Percentiles rank a stretch among this genome's conserved stretches.
These are phyloP conservation scores for Cacajao melanocephalus DNA, from an alignment of 2,797 vertebrate species.

Conservation along the genomic window DNA sequence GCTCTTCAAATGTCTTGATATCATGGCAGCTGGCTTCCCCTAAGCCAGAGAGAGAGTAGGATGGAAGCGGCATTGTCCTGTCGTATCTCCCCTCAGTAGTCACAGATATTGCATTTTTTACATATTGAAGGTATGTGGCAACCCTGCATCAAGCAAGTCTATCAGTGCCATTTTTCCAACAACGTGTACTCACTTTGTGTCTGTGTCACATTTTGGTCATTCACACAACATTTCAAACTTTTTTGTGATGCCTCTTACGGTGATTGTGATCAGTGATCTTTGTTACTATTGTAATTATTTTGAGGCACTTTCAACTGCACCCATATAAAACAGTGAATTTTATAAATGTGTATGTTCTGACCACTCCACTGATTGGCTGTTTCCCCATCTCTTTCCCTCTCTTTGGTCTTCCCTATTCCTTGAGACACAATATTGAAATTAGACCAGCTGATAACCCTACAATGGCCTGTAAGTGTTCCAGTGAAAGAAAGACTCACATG, in stretches of 20 bases:
- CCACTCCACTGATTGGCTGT: not conserved
- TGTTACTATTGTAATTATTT: not conserved
- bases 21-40: not conserved
- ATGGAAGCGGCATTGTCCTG: not conserved
- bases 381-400: not conserved
- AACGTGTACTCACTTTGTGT: not conserved
- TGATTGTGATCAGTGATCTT: not conserved
- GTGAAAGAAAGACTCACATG: not conserved
- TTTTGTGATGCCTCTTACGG: not conserved
- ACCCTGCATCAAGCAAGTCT: not conserved
- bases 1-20: not conserved
- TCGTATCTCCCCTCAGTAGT: not conserved
- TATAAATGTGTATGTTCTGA: not conserved
- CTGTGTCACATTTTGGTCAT: not conserved
- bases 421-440: not conserved
- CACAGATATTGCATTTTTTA: not conserved
- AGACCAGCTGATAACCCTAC: not conserved
- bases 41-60: not conserved
- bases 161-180: not conserved
- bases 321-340: not conserved
- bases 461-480: not conserved
- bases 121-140: not conserved
- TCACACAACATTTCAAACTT: not conserved
- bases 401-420: not conserved
- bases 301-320: not conserved